Evolutionary conservation across 2,888 invertebrate genomes (phyloP), one percentile per base, ranked within the genome.

Genomic region (Acronicta psi): DNA sequence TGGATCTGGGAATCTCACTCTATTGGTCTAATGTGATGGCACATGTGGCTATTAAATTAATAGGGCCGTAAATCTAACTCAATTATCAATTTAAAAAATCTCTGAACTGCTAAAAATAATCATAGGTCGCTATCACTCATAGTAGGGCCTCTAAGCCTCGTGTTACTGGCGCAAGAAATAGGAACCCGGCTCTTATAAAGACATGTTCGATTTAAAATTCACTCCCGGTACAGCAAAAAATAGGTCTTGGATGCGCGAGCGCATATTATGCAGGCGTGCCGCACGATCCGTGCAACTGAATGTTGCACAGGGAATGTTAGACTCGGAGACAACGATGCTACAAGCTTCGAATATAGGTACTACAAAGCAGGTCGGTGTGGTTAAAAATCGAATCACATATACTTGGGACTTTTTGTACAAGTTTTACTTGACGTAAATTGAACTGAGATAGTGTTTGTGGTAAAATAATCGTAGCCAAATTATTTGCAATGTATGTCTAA

Each of bases 241-340:
- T 92, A 90, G 91, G 91, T 87, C 86, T 87, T 70, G 79, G 83
- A 80, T 84, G 85, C 84, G 86, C 84, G 74, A 79, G 69, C 72
- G 80, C 87, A 80, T 89, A 93, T 93, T 89, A 93, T 93, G 91
- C 92, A 86, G 87, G 91, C 94, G 94, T 94, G 93, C 92, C 59
- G 88, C 93, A 93, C 93, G 94, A 93, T 75, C 81, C 73, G 63
- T 72, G 80, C 79, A 75, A 70, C 78, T 75, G 77, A 72, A 79
- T 74, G 73, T 67, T 70, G 60, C 77, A 60, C 59, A 65, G 65
- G 63, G 72, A 82, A 81, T 80, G 78, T 76, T 59, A 69, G 69
- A 65, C 59, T 62, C 47, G 64, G 73, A 44, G 76, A 78, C 78
- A 73, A 66, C 69, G 61, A 57, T 58, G 57, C 34, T 66, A 59